Conservation (phyloP, 2,113 vertebrate species). For the Phrynosoma platyrhinos region DNA sequence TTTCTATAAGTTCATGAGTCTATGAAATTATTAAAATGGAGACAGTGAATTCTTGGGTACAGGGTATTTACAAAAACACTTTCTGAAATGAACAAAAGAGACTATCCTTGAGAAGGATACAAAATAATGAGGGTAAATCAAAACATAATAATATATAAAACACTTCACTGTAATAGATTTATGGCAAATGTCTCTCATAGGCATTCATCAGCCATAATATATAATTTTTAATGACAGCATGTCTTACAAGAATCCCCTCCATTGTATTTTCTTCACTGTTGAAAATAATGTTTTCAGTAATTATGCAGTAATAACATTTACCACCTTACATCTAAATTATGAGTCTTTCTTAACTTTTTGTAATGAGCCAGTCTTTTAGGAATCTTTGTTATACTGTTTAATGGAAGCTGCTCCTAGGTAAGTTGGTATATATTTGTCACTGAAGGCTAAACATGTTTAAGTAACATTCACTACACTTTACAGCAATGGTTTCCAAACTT, state of each 20-base stretch:
- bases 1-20: too few relatives aligned
- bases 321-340: not conserved
- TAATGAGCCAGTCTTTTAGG: not conserved
- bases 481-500: too few relatives aligned
- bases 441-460: too few relatives aligned
- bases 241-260: not conserved
- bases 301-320: not conserved
- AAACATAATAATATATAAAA: conserved; percentile 25
- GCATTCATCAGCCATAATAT: not conserved
- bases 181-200: not conserved
- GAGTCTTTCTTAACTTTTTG: not conserved
- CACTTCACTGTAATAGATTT: not conserved
- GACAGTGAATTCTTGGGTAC: not conserved
- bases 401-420: too few relatives aligned
- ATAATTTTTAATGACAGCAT: not conserved
- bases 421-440: too few relatives aligned
- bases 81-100: not conserved
- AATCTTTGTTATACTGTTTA: not conserved
- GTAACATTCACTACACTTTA: too few relatives aligned
- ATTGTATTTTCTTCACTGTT: not conserved
- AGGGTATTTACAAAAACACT: not conserved
- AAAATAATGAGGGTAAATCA: conserved; percentile 20
- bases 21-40: not conserved
- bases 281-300: not conserved
- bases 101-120: not conserved